Evolutionary conservation across 1,140 invertebrate genomes (phyloP).

Genomic region (Atta texana): DNA sequence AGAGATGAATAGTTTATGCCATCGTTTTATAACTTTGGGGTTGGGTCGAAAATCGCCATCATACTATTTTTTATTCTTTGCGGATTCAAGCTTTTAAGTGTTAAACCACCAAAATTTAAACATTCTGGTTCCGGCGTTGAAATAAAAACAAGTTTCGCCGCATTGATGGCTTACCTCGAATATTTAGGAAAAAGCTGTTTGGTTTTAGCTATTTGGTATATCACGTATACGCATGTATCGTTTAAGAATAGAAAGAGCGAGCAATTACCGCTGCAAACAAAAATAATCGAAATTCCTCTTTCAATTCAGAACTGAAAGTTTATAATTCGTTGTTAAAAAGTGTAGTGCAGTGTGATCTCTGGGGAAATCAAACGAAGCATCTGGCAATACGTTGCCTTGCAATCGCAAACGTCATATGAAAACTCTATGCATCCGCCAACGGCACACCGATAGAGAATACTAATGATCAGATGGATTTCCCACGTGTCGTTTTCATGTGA

Average conservation of each 20-base stretch:
- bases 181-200: neutral
- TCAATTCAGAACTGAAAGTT: conserved; percentile 50
- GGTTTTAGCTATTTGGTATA: neutral
- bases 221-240: neutral
- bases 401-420: conserved; percentile 68
- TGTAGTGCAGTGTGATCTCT: conserved; percentile 39
- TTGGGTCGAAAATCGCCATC: conserved; percentile 6
- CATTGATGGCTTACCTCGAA: neutral
- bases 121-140: neutral
- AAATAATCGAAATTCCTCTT: conserved; percentile 28
- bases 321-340: conserved; percentile 70
- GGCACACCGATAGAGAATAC: conserved; percentile 70
- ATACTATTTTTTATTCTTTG: conserved; percentile 1
- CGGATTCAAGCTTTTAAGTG: conserved; percentile 20
- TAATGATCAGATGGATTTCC: conserved; percentile 68
- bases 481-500: conserved; percentile 34
- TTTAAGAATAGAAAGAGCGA: neutral
- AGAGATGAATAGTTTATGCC: neutral
- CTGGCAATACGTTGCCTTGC: conserved; percentile 55
- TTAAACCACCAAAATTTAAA: neutral
- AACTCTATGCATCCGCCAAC: conserved; percentile 69
- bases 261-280: conserved; percentile 10
- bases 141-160: conserved; percentile 10
- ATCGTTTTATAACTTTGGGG: conserved; percentile 6
- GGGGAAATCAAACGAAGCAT: conserved; percentile 69